Base-by-base conservation (phyloP, 2,888 invertebrate species). In the Adela reaumurella region DNA sequence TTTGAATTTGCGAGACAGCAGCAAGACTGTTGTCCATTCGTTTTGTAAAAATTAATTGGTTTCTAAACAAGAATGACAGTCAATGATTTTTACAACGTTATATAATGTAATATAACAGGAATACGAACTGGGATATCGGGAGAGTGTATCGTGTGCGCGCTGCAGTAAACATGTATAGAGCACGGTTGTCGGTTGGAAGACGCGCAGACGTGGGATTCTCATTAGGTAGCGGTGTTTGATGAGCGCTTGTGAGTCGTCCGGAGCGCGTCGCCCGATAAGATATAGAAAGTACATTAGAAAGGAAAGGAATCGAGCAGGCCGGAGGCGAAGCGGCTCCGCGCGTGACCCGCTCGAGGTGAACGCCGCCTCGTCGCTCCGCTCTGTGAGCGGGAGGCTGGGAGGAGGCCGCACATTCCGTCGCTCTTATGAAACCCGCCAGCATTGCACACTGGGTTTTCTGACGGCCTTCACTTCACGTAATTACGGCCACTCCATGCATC, bases 271-370 rank as follows among this genome's bases (percentile, higher is more conserved):
- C 35, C 14, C 35, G 35, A 35, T 35, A 62, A 67, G 67, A 64
- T 64, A 65, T 76, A 76, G 77, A 77, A 76, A 77, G 77, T 67
- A 74, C 68, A 72, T 76, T 77, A 76, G 76, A 77, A 77, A 77
- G 77, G 77, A 74, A 73, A 77, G 77, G 77, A 74, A 73, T 69
- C 64, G 73, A 73, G 71, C 74, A 71, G 69, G 35, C 35, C 11
- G 35, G 8, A 14, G 3, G 11, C 3, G 35, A 3, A 11, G 35
- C 35, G 24, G 24, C 35, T 35, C 35, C 11, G 65, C 69, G 66
- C 67, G 68, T 73, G 74, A 74, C 74, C 70, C 63, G 72, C 63
- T 66, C 66, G 65, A 65, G 68, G 68, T 66, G 65, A 63, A 74
- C 72, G 68, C 45, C 19, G 68, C 67, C 62, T n/a, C 59, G 57